Evolutionary conservation across 2,888 invertebrate species (phyloP).

Genomic region (Drosophila phalerata): DNA sequence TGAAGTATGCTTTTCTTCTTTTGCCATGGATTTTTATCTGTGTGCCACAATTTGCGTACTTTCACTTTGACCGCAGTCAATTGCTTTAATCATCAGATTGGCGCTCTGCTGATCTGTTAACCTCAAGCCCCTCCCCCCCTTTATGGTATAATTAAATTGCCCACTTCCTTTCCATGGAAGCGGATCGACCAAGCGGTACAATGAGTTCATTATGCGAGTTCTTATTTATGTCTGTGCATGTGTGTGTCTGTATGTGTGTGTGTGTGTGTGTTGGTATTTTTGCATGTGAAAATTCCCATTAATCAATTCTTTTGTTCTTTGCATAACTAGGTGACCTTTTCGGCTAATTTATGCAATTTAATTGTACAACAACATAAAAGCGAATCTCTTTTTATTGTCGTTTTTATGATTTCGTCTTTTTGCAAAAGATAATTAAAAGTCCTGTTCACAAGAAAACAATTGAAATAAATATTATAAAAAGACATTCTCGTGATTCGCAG

Average conservation of each 20-base stretch:
- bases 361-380: constrained; percentile 49
- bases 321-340: constrained; percentile 71
- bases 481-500: constrained; percentile 10
- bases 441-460: constrained; percentile 1
- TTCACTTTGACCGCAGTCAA: constrained; percentile 60
- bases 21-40: constrained; percentile 5
- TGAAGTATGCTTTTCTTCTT: constrained; percentile 48
- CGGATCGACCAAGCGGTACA: constrained; percentile 45
- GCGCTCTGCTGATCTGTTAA: constrained; percentile 63
- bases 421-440: constrained; percentile 16
- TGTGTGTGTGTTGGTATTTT: constrained; percentile 1
- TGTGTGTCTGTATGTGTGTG: not conserved
- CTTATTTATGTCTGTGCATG: constrained; percentile 32
- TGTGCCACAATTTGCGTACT: constrained; percentile 53
- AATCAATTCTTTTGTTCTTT: constrained; percentile 78
- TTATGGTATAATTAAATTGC: constrained; percentile 71
- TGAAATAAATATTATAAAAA: constrained; percentile 3
- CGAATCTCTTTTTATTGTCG: constrained; percentile 25
- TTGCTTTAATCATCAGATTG: constrained; percentile 57
- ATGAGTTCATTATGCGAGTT: constrained; percentile 67
- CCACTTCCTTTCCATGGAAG: constrained; percentile 68
- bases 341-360: constrained; percentile 59
- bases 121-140: constrained; percentile 44
- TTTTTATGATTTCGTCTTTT: not conserved
- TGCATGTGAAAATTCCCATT: constrained; percentile 68